Base-by-base conservation (phyloP, 2,113 vertebrate genomes). In the Shinisaurus crocodilurus region DNA sequence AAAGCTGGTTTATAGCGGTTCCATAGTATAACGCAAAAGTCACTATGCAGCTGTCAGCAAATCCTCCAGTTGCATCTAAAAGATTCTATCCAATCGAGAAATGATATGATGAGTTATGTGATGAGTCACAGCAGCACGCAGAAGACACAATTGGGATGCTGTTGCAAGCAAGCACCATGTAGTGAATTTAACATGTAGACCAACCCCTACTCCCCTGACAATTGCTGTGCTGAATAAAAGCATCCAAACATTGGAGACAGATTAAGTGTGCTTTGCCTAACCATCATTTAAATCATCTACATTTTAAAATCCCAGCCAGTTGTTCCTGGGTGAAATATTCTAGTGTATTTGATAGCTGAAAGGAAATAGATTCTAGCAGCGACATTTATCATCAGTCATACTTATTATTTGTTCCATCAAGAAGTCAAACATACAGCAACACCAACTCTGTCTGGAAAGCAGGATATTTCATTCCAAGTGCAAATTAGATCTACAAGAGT, bases 391-490 rank as follows among this genome's bases (percentile, higher is more conserved):
- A n/a, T 27, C 2, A 76, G 6, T 23, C 29, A 81, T 95, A 67
- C 88, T 37, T 87, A 91, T 88, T 91, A 88, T 88, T 91, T 88
- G 87, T 77, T 85, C 90, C 86, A 91, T 85, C 86, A 88, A 85
- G 23, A 88, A 79, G 50, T 88, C 81, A 88, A 85, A 85, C 65
- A 79, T 84, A 81, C 40, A 63, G 32, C 27, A 63, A 70, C 65
- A 81, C 48, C 85, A 57, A 25, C 54, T 85, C 65, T 63, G 43
- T 69, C 37, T 23, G 50, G 34, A 88, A 70, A 88, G 65, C 32
- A 60, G 82, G 50, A 79, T 89, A 9, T 74, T 85, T 2, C 86
- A 92, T 82, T 92, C 32, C 20, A 90, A 88, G 92, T 87, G 1
- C 0, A 93, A 80, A 88, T 86, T n/a, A 63, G 75, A 82, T 91